phyloP scores from a whole-genome alignment of 1,140 invertebrate species.

The Theocolax elegans region DNA sequence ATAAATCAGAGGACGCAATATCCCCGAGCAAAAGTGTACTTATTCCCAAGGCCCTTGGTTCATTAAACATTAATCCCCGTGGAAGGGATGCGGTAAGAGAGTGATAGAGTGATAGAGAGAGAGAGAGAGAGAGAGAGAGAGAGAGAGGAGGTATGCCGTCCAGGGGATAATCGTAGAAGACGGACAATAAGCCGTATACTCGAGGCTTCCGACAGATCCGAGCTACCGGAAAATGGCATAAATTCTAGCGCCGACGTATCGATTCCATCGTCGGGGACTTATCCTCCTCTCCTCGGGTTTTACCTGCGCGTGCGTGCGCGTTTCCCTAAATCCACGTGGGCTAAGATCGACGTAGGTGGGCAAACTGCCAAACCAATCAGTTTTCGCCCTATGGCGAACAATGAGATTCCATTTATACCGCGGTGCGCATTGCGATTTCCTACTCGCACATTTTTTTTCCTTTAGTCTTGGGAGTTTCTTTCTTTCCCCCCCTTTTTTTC shows the following conservation, averaged over 20 bases:
- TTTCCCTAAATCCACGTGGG: background rate
- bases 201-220: background rate
- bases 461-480: no score
- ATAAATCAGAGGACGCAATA: no score
- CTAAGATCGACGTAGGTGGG: conserved; percentile 25
- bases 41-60: conserved; percentile 1
- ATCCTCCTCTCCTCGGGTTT: background rate
- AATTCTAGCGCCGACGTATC: conserved; percentile 13
- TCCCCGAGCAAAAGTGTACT: no score
- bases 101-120: no score
- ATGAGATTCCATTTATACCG: conserved; percentile 31
- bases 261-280: conserved; percentile 8
- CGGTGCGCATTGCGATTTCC: background rate
- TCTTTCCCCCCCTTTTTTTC: no score
- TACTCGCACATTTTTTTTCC: background rate
- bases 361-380: conserved; percentile 36
- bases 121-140: no score
- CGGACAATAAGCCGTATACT: conserved; percentile 3
- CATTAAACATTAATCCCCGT: conserved; percentile 30
- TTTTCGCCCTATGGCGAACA: conserved; percentile 19
- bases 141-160: no score
- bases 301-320: background rate
- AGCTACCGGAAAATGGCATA: conserved; percentile 13
- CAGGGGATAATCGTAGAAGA: background rate
- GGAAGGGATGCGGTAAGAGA: background rate